A percentile compares a stretch with the other conserved stretches of the same genome.
Evolutionary conservation across 2,113 vertebrate genomes (phyloP).

Genomic region (Myrmophylax atrothorax): DNA sequence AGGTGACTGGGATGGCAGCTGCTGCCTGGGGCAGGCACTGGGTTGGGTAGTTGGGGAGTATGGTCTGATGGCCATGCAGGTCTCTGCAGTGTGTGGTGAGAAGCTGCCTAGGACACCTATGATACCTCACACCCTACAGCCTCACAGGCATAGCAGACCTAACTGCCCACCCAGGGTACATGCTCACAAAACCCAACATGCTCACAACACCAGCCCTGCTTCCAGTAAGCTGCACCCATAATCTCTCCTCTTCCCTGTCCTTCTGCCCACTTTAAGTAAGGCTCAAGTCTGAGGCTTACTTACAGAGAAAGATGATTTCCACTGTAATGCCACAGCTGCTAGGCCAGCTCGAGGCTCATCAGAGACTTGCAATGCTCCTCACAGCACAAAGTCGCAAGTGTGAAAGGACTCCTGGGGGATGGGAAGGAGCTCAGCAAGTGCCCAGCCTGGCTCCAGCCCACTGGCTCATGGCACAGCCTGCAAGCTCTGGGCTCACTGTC

Average conservation of each 20-base stretch:
- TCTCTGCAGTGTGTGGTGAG: background rate
- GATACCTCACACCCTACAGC: background rate
- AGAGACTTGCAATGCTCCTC: background rate
- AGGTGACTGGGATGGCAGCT: background rate
- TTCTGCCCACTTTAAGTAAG: slow-evolving; percentile 15
- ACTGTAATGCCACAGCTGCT: slow-evolving; percentile 16
- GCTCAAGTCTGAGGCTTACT: slow-evolving; percentile 7
- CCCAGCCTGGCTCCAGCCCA: background rate
- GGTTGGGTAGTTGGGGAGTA: background rate
- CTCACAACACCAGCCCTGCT: background rate
- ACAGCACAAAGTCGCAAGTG: background rate
- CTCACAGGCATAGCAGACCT: fast-evolving
- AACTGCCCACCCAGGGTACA: background rate
- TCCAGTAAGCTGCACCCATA: background rate
- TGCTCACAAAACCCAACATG: fast-evolving
- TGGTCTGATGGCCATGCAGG: background rate
- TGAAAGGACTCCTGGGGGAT: background rate
- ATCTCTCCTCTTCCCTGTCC: background rate
- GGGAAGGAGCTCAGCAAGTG: background rate
- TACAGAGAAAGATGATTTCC: slow-evolving; percentile 10
- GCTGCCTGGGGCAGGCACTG: background rate
- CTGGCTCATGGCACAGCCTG: background rate
- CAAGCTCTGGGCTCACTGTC: background rate
- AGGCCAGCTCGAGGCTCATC: background rate
- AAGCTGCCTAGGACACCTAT: background rate